Evolutionary conservation across 1,140 invertebrate genomes (phyloP), one percentile per base, ranked within the genome.

Genomic region (Pectinophora gossypiella): DNA sequence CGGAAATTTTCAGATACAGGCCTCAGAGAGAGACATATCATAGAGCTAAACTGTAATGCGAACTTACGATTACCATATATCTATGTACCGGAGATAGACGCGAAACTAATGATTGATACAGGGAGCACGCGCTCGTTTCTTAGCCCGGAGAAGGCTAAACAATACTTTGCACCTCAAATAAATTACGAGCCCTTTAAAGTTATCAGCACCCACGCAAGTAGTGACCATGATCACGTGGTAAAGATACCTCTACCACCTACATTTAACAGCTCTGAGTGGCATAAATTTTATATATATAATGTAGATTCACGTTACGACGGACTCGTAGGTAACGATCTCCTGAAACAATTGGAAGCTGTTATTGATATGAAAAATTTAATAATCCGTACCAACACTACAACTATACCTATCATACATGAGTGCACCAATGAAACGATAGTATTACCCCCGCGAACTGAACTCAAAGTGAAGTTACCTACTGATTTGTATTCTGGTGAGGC

Each of bases 41-140:
- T 42, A 51, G 16, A 40, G 15, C n/a, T 51, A 43, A 51, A 51
- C 19, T 51, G 18, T 42, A 38, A 40, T 19, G 2, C 3, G 2
- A 46, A 20, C 2, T 46, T 43, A 15, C 45, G 36, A 19, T 22
- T 54, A 48, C 51, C 51, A 10, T 21, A 54, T 27, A 54, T 54
- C 6, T 7, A 16, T n/a, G 3, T 48, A 20, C 32, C 51, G 40
- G 50, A 51, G 48, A 15, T 47, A 32, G 42, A 54, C 2, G 43
- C 43, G 9, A 48, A 18, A 20, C 40, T 54, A 15, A 47, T 54
- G 44, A 54, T 54, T 21, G 51, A 54, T 27, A 54, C 51, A 20
- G 51, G 51, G 4, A 53, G 43, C 15, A 19, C 44, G 3, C 36
- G 51, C 21, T 54, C 51, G 2, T 54, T 54, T 42, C 38, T 54